phyloP scores from a whole-genome alignment of 2,888 invertebrate species.

The Acanthosoma haemorrhoidale region DNA sequence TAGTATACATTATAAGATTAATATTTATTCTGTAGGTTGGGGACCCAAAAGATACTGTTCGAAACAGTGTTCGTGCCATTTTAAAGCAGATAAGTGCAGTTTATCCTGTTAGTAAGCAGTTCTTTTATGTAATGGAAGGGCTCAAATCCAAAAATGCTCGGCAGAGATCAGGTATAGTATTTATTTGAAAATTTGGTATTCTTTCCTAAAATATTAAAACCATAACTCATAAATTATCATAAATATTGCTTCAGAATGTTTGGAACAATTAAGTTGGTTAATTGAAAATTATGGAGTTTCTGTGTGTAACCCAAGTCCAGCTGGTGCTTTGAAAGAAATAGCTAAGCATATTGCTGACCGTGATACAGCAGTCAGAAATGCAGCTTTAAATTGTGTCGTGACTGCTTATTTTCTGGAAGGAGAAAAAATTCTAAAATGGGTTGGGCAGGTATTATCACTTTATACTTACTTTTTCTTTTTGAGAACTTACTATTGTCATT shows the following conservation, averaged over 20 bases:
- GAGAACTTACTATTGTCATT: not conserved
- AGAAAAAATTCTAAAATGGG: constrained; percentile 83
- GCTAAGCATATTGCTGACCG: constrained; percentile 93
- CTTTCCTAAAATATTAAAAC: not conserved
- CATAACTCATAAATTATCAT: not conserved
- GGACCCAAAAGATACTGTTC: constrained; percentile 91
- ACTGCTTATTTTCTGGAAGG: constrained; percentile 86
- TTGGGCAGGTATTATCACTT: constrained; percentile 65
- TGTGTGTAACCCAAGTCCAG: constrained; percentile 75
- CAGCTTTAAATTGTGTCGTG: constrained; percentile 89
- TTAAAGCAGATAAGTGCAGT: constrained; percentile 79
- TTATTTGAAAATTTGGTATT: not conserved
- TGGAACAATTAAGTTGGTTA: constrained; percentile 82
- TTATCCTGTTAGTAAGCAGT: constrained; percentile 83
- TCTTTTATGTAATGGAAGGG: constrained; percentile 88
- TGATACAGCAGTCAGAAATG: constrained; percentile 92
- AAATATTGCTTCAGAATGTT: constrained; percentile 61
- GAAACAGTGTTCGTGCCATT: constrained; percentile 79
- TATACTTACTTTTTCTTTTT: constrained; percentile 1
- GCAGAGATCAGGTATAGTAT: constrained; percentile 68
- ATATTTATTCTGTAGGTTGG: constrained; percentile 62
- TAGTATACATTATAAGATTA: constrained; percentile 11
- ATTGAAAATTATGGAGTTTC: constrained; percentile 79
- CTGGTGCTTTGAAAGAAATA: constrained; percentile 77
- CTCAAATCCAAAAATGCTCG: constrained; percentile 94